Evolutionary conservation across 2,113 vertebrate species (phyloP), one percentile per base, ranked within the genome.

Genomic region (Pachycephala philippinensis): DNA sequence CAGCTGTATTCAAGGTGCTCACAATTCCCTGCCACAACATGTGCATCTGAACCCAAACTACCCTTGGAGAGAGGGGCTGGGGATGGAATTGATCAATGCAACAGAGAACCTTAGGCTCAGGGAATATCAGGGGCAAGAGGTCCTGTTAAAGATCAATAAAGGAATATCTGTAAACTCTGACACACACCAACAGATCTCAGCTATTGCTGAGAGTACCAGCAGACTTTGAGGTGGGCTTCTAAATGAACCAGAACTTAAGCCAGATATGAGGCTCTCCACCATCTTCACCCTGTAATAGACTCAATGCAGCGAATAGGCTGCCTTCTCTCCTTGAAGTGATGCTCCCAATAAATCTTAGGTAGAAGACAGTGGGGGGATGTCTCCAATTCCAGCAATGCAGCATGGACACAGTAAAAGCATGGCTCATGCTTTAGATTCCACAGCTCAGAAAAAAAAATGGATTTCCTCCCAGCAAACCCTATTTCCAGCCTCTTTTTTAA

Each of bases 331-430:
- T 61, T 37, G 28, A 49, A 31, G 11, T 15, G 53, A 15, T 74
- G 37, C 23, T 90, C 87, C 28, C 54, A 40, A 5, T 66, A 72
- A 70, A 19, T 37, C 22, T 54, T 42, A 28, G 20, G 44, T 9
- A 66, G 72, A 74, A 80, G 19, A 12, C 0, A 0, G 14, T 5
- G 12, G 6, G 6, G 11, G 8, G 16, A 37, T 15, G 10, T 45
- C 60, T 91, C 37, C 60, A 66, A n/a, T 56, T 82, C 64, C 56
- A 74, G 47, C n/a, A 74, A 89, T 4, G 17, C 35, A 75, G 15
- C 0, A 0, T 31, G 40, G 20, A n/a, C 37, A 44, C 5, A 64
- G 37, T 14, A 83, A 88, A 77, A 70, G 3, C 30, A 53, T 22
- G 13, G 39, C 2, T 95, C 30, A 23, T 75, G 35, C 15, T 68